Base-by-base conservation (phyloP, 2,888 invertebrate genomes). In the Limulus polyphemus region DNA sequence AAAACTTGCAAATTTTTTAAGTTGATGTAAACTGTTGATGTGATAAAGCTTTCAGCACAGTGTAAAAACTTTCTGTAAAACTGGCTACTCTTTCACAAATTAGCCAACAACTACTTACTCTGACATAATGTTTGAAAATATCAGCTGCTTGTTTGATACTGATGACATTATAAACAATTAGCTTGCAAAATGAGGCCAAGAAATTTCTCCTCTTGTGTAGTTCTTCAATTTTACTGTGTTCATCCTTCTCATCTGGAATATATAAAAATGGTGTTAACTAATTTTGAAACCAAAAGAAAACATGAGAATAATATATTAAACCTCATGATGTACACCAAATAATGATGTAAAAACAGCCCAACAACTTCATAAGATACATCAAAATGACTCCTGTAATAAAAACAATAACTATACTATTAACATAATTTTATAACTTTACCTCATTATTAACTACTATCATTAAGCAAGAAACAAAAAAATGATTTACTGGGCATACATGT, bases 121-220 rank as follows among this genome's bases (percentile, higher is more conserved):
- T 93, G 64, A 95, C 92, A 77, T 99, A 99, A 76, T 97, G 91
- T 76, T 94, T 93, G 78, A 99, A 95, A 62, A 99, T 88, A 75
- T 92, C 90, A 0, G 94, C 89, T 13, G 93, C 94, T 71, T 89
- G 83, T 74, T 88, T 85, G 1, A 95, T 90, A 47, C 91, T 92
- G 77, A 98, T 84, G 70, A 97, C 90, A 76, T 97, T 98, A 81
- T 98, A 98, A 59, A 98, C 93, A 71, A 98, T 88, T 57, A 99
- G 81, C 79, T 99, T 99, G 80, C 95, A 97, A 78, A 91, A 99
- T 17, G 92, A 90, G 1, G 98, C 95, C 67, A 99, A 81, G 77
- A 95, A 92, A 77, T 94, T 97, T 69, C 98, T 82, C 63, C 94
- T 83, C 77, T 95, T 97, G 79, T 98, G 97, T 55, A 98, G 79